Evolutionary conservation across 2,888 invertebrate species (phyloP), one percentile per base, ranked within the genome.

Genomic region (Zhengitettix transpicula): DNA sequence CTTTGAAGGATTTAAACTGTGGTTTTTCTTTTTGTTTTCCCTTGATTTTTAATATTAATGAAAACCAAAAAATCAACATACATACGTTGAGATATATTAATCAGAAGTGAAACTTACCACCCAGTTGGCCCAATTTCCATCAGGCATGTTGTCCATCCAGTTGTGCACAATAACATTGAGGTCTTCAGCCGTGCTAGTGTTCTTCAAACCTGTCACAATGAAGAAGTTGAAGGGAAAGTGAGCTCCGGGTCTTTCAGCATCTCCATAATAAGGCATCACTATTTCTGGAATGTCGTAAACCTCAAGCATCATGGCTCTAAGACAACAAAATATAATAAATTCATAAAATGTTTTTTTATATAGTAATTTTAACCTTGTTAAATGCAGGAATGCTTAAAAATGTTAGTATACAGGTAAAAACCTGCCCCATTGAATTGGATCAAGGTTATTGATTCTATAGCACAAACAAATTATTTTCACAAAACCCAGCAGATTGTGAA

Each of bases 201-300:
- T 65, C 0, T 75, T 75, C 1, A 81, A 67, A 12, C 76, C 74
- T 0, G 74, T 74, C 61, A 84, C 75, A 63, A 85, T 74, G 65
- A 80, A 77, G 61, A 84, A 84, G 70, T 85, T 85, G 68, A 84
- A 83, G 0, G 84, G 82, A 59, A 84, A 78, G 63, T 84, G 80
- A 0, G 80, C 76, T 0, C 83, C 81, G 0, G 68, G 67, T 68
- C 61, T 68, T 1, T 69, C 59, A 63, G 73, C 75, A 65, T 75
- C 74, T 1, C 82, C 80, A 67, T 83, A 85, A 70, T 81, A 85
- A 61, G 77, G 67, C 79, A 83, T 80, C 0, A 79, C 77, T 66
- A 75, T 72, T 1, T 71, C 69, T 1, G 79, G 68, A 9, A 77
- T 75, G 0, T 80, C 78, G 66, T 82, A 83, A 0, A 78, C 81